Evolutionary conservation across 2,888 invertebrate genomes (phyloP).

Genomic region (Oasisia sp.): DNA sequence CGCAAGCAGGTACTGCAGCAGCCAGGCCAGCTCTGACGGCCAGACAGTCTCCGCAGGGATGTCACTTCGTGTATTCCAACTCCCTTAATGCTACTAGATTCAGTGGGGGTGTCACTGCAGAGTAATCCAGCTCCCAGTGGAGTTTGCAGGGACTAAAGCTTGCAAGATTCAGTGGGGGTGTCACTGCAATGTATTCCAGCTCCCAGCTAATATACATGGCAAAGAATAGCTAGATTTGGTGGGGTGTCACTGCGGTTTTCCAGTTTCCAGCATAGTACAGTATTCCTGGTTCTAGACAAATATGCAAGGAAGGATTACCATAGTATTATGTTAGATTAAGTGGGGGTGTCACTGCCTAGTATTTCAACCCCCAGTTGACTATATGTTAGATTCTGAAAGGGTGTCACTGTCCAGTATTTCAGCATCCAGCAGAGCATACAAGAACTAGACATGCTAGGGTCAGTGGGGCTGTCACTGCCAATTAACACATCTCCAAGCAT

Average conservation of each 20-base stretch:
- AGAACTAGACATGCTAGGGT: not conserved
- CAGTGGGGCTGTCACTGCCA: not conserved
- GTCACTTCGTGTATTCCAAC: not conserved
- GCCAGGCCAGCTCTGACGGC: not conserved
- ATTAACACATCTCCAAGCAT: not conserved
- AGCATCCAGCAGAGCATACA: not conserved
- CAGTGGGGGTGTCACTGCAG: not conserved
- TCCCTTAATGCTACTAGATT: not conserved
- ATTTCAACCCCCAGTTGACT: no score
- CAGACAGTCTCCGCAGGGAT: not conserved
- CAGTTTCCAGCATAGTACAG: no score
- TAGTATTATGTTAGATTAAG: no score
- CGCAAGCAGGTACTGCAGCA: not conserved
- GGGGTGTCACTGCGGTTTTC: no score
- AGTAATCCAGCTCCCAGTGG: not conserved
- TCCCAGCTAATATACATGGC: no score
- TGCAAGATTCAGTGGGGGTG: not conserved
- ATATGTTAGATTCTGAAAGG: not conserved
- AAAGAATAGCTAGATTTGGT: no score
- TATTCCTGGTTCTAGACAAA: no score
- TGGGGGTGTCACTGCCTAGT: not conserved
- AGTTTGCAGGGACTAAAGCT: not conserved
- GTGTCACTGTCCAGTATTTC: not conserved
- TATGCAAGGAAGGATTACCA: no score
- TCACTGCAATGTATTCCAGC: not conserved